Evolutionary conservation across 2,888 invertebrate genomes (phyloP), one percentile per base, ranked within the genome.

Genomic region (Teleiodes luculella): DNA sequence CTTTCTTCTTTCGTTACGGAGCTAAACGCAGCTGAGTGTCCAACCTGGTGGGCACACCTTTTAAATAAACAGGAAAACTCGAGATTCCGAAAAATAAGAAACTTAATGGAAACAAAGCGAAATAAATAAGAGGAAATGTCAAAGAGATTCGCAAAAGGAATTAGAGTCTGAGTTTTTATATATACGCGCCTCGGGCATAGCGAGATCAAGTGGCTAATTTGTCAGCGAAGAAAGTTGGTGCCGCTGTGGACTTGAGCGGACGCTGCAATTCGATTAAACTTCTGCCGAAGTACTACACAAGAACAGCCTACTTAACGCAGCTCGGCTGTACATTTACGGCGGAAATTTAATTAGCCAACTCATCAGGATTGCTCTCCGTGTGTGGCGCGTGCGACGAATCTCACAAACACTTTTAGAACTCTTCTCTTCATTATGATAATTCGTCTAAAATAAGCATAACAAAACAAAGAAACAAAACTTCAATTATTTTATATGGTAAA

Each of bases 251-350:
- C 74, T 75, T 67, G 70, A 67, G 68, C 76, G 80, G 82, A 71
- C 80, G 78, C 70, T 83, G 84, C 83, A 78, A 88, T 84, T 87
- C 87, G 87, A 88, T 88, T 88, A 85, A 89, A 88, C 84, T 87
- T 82, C 72, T 66, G 61, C 76, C 73, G 60, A 80, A 84, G 80
- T 80, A 81, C 76, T 48, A 49, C 72, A 70, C 70, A 76, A 72
- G 76, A 76, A 77, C 77, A 74, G 80, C 80, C 84, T 78, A 77
- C 75, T 84, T 77, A 76, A 82, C 80, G 75, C 80, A 80, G 78
- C 74, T 75, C 69, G 70, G 66, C 67, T 75, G 78, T 84, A 83
- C 76, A 78, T 78, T 78, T 78, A 78, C 77, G 67, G 68, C 61
- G 74, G 76, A 79, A 83, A 86, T 84, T 84, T 83, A 84, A 86